These are phyloP conservation scores for Tringa solitaria DNA, from an alignment of 2,113 vertebrate species.

Conservation along the genomic window DNA sequence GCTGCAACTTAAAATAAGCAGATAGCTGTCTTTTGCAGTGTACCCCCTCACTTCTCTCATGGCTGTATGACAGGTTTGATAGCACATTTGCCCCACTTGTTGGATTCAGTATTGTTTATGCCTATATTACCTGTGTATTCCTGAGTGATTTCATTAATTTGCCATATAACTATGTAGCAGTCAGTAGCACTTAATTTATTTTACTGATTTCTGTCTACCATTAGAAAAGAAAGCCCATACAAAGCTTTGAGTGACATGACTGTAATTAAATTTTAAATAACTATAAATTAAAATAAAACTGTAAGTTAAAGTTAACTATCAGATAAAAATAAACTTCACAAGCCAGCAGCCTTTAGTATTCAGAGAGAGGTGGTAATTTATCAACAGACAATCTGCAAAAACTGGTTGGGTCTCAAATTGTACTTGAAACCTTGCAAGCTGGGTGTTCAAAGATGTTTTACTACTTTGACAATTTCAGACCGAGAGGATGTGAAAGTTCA, in stretches of 20 bases:
- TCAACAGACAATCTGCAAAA: constrained; percentile 16
- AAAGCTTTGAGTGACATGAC: constrained; percentile 55
- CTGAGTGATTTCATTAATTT: constrained; percentile 63
- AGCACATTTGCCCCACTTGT: constrained; percentile 15
- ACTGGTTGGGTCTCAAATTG: background rate
- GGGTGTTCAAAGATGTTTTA: background rate
- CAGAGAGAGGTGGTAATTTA: constrained; percentile 38
- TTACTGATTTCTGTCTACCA: constrained; percentile 56
- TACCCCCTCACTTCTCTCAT: background rate
- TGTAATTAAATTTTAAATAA: constrained; percentile 68
- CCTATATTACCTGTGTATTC: constrained; percentile 21
- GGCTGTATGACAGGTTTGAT: background rate
- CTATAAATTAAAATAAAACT: constrained; percentile 63
- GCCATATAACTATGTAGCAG: constrained; percentile 34
- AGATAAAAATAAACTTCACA: constrained; percentile 65
- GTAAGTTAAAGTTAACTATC: constrained; percentile 62
- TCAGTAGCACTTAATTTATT: constrained; percentile 65
- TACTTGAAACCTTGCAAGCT: background rate
- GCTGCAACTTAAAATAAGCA: background rate
- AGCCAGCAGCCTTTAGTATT: constrained; percentile 32
- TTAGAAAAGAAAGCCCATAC: constrained; percentile 37
- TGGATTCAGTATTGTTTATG: constrained; percentile 50
- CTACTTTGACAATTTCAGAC: background rate
- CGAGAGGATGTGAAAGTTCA: background rate
- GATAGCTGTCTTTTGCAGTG: background rate